These are phyloP conservation scores for Zaprionus lineosus DNA, from an alignment of 2,888 invertebrate species.

Conservation along the genomic window DNA sequence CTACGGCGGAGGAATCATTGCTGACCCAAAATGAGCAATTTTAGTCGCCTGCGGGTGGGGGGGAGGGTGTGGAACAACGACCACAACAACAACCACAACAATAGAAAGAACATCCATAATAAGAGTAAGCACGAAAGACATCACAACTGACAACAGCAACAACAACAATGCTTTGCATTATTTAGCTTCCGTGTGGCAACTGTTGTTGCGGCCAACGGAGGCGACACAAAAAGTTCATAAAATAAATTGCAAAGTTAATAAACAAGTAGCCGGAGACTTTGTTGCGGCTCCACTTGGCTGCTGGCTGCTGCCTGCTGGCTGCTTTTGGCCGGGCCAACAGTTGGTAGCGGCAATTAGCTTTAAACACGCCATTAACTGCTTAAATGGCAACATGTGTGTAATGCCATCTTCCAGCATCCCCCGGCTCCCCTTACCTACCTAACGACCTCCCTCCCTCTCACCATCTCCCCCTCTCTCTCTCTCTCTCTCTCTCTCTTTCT, in stretches of 20 bases:
- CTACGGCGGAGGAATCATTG: too few species aligned
- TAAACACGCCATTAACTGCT: slow-evolving; percentile 75
- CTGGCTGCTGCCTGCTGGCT: slow-evolving; percentile 9
- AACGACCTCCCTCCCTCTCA: too few species aligned
- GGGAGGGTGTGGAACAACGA: too few species aligned
- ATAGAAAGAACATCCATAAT: not conserved
- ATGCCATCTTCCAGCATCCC: slow-evolving; percentile 16
- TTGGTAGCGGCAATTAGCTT: slow-evolving; percentile 69
- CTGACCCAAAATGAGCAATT: too few species aligned
- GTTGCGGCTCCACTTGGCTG: slow-evolving; percentile 18
- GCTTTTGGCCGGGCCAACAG: slow-evolving; percentile 18
- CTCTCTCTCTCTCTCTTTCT: too few species aligned
- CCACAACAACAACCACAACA: slow-evolving; percentile 13
- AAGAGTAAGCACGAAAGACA: too few species aligned
- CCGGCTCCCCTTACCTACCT: too few species aligned
- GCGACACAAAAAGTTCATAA: slow-evolving; percentile 60
- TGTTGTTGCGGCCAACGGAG: slow-evolving; percentile 21
- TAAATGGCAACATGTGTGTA: slow-evolving; percentile 72
- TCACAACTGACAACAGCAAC: slow-evolving; percentile 16
- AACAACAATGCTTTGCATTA: slow-evolving; percentile 33
- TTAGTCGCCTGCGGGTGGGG: too few species aligned
- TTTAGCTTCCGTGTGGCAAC: slow-evolving; percentile 35
- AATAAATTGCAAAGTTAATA: slow-evolving; percentile 75
- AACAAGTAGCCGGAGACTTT: slow-evolving; percentile 53
- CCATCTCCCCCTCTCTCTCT: too few species aligned